A percentile compares a stretch with the other conserved stretches of the same genome.
phyloP scores from a whole-genome alignment of 2,888 invertebrate genomes.

The Nemotelus pantherinus region DNA sequence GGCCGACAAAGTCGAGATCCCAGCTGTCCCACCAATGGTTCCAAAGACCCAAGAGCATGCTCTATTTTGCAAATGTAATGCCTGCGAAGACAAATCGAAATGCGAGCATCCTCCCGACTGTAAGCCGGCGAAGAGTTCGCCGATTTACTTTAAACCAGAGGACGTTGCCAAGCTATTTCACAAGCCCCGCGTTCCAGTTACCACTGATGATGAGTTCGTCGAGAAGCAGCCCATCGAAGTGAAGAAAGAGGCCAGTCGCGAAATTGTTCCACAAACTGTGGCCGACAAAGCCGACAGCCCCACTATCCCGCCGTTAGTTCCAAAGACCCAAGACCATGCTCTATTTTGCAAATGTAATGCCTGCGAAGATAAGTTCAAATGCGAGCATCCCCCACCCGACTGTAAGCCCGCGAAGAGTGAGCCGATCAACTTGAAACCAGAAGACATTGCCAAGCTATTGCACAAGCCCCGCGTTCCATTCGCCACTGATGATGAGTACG shows the following conservation, averaged over 20 bases:
- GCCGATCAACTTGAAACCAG: neutral
- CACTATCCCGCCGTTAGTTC: neutral
- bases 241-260: neutral
- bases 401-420: neutral
- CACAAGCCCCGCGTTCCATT: neutral
- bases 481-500: neutral
- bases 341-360: neutral
- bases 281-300: neutral
- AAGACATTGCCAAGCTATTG: neutral
- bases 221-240: neutral
- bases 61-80: neutral
- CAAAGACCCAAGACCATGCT: neutral
- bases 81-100: slow-evolving; percentile 3
- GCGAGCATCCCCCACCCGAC: neutral
- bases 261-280: neutral
- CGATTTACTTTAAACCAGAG: neutral
- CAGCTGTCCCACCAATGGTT: neutral
- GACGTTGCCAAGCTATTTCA: neutral
- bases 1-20: neutral
- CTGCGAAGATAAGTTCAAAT: neutral
- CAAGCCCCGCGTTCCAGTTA: neutral
- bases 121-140: neutral
- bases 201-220: neutral
- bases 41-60: neutral
- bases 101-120: neutral